Base-by-base conservation (phyloP, 2,797 vertebrate genomes). In the Tragelaphus eurycerus region DNA sequence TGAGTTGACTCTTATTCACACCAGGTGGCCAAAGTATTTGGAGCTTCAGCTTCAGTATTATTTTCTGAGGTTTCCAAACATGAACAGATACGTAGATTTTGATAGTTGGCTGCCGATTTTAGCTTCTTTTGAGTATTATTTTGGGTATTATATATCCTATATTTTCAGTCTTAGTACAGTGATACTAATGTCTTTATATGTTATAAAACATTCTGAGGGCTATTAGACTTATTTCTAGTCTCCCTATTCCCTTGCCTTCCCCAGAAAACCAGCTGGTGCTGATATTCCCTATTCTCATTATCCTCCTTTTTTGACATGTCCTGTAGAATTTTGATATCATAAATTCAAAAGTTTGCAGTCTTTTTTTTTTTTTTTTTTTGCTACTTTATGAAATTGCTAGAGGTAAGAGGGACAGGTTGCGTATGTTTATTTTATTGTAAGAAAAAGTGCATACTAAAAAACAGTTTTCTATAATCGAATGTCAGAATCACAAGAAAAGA, bases 31-130 rank as follows among this genome's bases (percentile, higher is more conserved):
- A 38, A 71, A 71, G 10, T 71, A 71, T 71, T 71, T 38, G 34
- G 19, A 23, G 67, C 67, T 71, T 71, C 67, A 71, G 11, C 67
- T 71, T 71, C 34, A 13, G 19, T 71, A 38, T 38, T 13, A 88
- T 71, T 95, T 96, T 95, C 76, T 95, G 29, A 95, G 14, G 13
- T 86, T 97, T 90, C 29, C 16, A 71, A 34, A 64, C 29, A 64
- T 34, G 55, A 54, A 34, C 21, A 79, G 11, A 55, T 60, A 27
- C 0, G 12, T 64, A 17, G 9, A 86, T 92, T 85, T 85, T 82
- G 50, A 46, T 81, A 74, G 11, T 27, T 25, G 87, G 54, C n/a
- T 90, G 17, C 31, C n/a, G 57, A 15, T 59, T 17, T 93, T 87
- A 86, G 31, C 12, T 19, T 96, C 19, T 85, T 62, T 76, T 64